These are phyloP conservation scores for Microplitis manilae DNA, from an alignment of 2,888 invertebrate species.

Conservation along the genomic window DNA sequence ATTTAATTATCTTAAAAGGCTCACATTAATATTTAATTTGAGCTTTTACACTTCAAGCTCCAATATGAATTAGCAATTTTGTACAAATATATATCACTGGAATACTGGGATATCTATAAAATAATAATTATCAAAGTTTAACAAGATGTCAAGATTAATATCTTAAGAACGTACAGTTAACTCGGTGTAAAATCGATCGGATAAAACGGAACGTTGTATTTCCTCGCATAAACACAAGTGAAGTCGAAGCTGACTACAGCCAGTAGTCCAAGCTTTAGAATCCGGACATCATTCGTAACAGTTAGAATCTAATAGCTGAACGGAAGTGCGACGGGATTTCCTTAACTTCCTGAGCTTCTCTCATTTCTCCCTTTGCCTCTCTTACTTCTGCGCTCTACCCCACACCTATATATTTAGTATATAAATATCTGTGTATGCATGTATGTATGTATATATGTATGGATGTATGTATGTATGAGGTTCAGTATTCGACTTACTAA, in stretches of 20 bases:
- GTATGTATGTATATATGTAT: background rate
- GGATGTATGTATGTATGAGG: background rate
- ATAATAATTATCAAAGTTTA: background rate
- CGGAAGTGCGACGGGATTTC: slow-evolving; percentile 31
- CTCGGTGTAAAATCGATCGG: slow-evolving; percentile 15
- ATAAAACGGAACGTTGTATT: slow-evolving; percentile 19
- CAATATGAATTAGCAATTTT: no score
- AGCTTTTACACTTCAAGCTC: no score
- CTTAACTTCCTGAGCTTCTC: slow-evolving; percentile 12
- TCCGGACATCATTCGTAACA: slow-evolving; percentile 31
- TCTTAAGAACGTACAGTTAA: background rate
- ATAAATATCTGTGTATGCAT: no score
- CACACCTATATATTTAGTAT: background rate
- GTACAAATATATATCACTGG: background rate
- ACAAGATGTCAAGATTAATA: background rate
- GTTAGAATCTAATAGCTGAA: slow-evolving; percentile 31
- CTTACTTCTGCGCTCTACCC: background rate
- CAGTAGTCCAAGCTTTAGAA: slow-evolving; percentile 12
- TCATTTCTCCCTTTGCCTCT: slow-evolving; percentile 1
- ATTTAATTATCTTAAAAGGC: no score
- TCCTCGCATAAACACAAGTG: slow-evolving; percentile 8
- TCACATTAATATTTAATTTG: no score
- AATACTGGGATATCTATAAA: background rate
- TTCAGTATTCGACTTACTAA: background rate
- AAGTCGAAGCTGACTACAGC: background rate